Conservation (phyloP, 92 coral and sea anemone genomes). For the Chrysogorgia sp. region DNA sequence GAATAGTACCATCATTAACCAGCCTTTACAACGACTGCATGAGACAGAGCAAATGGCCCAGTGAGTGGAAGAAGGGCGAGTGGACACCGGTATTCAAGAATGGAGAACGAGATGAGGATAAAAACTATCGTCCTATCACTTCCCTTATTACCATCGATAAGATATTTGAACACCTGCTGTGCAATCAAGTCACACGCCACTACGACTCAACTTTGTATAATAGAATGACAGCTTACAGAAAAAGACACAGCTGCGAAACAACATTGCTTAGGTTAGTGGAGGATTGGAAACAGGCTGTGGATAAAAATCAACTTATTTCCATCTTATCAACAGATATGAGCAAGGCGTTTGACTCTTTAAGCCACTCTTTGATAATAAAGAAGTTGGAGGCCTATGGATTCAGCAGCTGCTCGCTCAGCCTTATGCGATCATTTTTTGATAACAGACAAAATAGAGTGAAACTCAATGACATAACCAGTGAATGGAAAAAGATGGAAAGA, state of each 20-base stretch:
- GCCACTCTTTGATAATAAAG: too few relatives aligned
- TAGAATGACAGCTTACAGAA: too few relatives aligned
- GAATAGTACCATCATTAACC: constrained; percentile 61
- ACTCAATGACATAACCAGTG: too few relatives aligned
- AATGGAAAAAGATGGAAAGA: too few relatives aligned
- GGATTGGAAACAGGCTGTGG: constrained; percentile 16
- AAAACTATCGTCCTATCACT: constrained; percentile 48
- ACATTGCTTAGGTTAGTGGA: too few relatives aligned
- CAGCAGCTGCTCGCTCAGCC: too few relatives aligned
- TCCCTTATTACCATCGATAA: constrained; percentile 10
- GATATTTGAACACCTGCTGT: constrained; percentile 46
- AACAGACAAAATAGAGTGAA: too few relatives aligned
- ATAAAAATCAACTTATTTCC: background rate
- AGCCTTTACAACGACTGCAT: constrained; percentile 58
- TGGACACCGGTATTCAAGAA: constrained; percentile 54
- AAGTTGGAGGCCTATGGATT: too few relatives aligned
- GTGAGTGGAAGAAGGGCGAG: constrained; percentile 56
- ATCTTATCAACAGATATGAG: too few relatives aligned
- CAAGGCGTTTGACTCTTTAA: too few relatives aligned
- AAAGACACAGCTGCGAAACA: constrained; percentile 25
- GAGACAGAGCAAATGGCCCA: constrained; percentile 38
- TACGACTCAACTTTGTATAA: background rate
- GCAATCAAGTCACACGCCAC: constrained; percentile 35
- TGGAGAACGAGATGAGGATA: constrained; percentile 43
- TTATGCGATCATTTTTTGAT: too few relatives aligned